Base-by-base conservation (phyloP, 2,113 vertebrate genomes). In the Zootoca vivipara region DNA sequence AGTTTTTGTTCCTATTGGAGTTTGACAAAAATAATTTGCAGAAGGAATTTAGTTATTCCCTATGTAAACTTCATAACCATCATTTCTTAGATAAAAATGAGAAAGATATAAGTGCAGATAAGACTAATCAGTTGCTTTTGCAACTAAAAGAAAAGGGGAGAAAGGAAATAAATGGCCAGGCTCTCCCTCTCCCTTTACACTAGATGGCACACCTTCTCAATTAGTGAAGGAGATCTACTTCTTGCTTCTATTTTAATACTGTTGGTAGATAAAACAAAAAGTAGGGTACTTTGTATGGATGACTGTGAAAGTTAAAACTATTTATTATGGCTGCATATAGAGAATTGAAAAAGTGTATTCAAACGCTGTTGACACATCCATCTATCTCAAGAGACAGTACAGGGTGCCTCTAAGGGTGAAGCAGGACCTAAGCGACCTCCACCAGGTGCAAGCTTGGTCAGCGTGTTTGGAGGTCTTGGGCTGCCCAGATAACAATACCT, bases 1-100 rank as follows among this genome's bases (percentile, higher is more conserved):
- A n/a, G 56, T 33, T 69, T 78, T 56, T 90, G 64, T 78, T 90
- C 85, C 69, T 65, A 73, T 9, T 77, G 42, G 22, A 87, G 80
- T 83, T 89, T 85, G 72, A 33, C 22, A 1, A 65, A 78, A 90
- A 77, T 69, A 69, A 82, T 82, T 82, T 42, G 80, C 65, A 69
- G 67, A 83, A 83, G 16, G 22, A 78, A 38, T 24, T 82, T 72
- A 67, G 10, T 78, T 56, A 77, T 18, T 58, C n/a, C 10, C 42
- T 24, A 28, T 26, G 58, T 78, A 82, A 62, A 42, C 8, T 42
- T 78, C 12, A 62, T 26, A 69, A 70, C 28, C 33, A 67, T n/a
- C 10, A 13, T 10, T 82, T 13, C 30, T 46, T 74, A 52, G 4
- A 16, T 82, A 77, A 89, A 82, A 82, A 81, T 74, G 85, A 13